A percentile compares a stretch with the other conserved stretches of the same genome.
Evolutionary conservation across 1,140 invertebrate species (phyloP).

Genomic region (Heliconius melpomene): DNA sequence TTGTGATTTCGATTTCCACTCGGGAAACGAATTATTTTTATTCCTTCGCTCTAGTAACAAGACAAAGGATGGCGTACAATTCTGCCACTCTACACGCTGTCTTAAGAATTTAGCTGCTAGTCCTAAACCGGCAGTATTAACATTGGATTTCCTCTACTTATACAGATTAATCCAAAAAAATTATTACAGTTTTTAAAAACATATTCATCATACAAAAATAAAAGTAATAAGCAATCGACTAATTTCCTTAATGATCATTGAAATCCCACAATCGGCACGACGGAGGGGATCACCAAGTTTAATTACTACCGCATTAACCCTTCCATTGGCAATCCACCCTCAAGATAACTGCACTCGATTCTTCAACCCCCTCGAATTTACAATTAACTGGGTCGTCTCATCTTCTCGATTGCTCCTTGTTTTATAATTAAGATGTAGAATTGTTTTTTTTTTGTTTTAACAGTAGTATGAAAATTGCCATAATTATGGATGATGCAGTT

Average conservation of each 20-base stretch:
- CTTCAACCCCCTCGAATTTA: conserved; percentile 30
- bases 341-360: conserved; percentile 58
- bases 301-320: conserved; percentile 61
- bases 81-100: neutral
- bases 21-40: too few relatives aligned
- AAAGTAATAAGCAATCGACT: conserved; percentile 5
- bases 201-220: neutral
- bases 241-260: conserved; percentile 11
- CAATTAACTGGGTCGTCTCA: conserved; percentile 1
- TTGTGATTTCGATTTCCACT: too few relatives aligned
- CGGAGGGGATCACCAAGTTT: conserved; percentile 52
- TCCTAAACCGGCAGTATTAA: too few relatives aligned
- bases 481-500: too few relatives aligned
- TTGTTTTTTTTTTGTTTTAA: neutral
- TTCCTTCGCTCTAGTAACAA: neutral
- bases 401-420: conserved; percentile 15
- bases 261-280: conserved; percentile 20
- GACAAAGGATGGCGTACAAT: neutral
- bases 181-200: too few relatives aligned
- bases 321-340: conserved; percentile 46
- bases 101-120: too few relatives aligned
- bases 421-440: conserved; percentile 1
- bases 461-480: neutral
- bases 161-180: too few relatives aligned
- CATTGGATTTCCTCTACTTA: too few relatives aligned